Base-by-base conservation (phyloP, 2,888 invertebrate genomes). In the Conchocele bisecta region DNA sequence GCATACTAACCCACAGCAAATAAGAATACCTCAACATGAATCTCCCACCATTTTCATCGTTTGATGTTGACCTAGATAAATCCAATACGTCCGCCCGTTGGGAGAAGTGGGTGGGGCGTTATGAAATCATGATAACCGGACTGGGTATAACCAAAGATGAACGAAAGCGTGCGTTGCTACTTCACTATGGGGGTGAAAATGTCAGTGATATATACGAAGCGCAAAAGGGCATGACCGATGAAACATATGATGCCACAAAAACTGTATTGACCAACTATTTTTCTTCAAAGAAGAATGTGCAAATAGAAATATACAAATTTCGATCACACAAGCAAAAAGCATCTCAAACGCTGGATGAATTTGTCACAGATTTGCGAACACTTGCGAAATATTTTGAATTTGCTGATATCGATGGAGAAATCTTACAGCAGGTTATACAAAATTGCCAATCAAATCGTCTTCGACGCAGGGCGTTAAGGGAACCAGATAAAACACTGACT, bases 251-350 rank as follows among this genome's bases (percentile, higher is more conserved):
- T 15, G 60, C 44, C 13, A 68, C 69, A 28, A 75, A 75, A 22
- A 35, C 54, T 2, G 64, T 66, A 11, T 33, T 76, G 0, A 17
- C 15, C 11, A 42, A 65, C 22, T 79, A 79, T 53, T 75, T 79
- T 53, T 20, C 60, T n/a, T 73, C 73, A 11, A 57, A 66, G 26
- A 73, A 64, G 54, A 77, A 77, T 22, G 35, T 39, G 4, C 74
- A 79, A 44, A 71, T 79, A 51, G 73, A 76, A 44, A 61, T 80
- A 3, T 75, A 75, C 56, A 60, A 57, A 41, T 80, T 75, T 37
- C 29, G 77, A 24, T 44, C 17, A 4, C 58, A 51, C 44, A 80
- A 75, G 70, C 77, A 80, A 42, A 51, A 35, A 29, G 58, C 66
- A 5, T 53, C 41, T 0, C 78, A 75, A 39, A 37, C 71, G 11